Base-by-base conservation (phyloP, 2,113 vertebrate species). In the Phasianus colchicus region DNA sequence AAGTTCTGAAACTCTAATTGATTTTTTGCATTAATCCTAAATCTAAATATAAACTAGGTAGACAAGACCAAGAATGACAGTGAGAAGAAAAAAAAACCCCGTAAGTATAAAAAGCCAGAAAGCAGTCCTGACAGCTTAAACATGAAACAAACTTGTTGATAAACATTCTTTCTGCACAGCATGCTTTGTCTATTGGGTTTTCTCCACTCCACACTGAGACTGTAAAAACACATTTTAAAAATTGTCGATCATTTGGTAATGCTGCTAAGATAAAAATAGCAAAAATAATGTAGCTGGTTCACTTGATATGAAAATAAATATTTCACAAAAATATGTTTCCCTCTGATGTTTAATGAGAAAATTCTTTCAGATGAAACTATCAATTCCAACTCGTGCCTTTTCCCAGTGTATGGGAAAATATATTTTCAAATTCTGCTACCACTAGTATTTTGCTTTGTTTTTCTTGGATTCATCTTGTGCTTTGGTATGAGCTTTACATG, bases 141-240 rank as follows among this genome's bases (percentile, higher is more conserved):
- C 52, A 63, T 79, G 70, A 95, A 94, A 79, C 15, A 75, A 87
- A 86, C 32, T 82, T 77, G 20, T 83, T 78, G 80, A 88, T 75
- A 96, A 90, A 86, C 65, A 82, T 11, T 67, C 38, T 67, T 63
- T 55, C 76, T 69, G 24, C 61, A 70, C 66, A 73, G 50, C 72
- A 58, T 32, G 43, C 20, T 82, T 92, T 79, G 78, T 61, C 57
- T 90, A 36, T 50, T 78, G 32, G 1, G 1, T 93, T 95, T 92
- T 86, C 52, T 72, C n/a, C 83, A 32, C 42, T 86, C 20, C 67
- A 57, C 13, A 74, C 30, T 30, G 79, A 70, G 55, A 83, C 32
- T 86, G 36, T 77, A 89, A 90, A 89, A 93, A 48, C 36, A 86
- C 55, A 90, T 93, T 83, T 1, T 22, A 74, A 78, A 86, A 88